Conservation (phyloP, 2,113 vertebrate species). For the Anarhynchus alexandrinus region DNA sequence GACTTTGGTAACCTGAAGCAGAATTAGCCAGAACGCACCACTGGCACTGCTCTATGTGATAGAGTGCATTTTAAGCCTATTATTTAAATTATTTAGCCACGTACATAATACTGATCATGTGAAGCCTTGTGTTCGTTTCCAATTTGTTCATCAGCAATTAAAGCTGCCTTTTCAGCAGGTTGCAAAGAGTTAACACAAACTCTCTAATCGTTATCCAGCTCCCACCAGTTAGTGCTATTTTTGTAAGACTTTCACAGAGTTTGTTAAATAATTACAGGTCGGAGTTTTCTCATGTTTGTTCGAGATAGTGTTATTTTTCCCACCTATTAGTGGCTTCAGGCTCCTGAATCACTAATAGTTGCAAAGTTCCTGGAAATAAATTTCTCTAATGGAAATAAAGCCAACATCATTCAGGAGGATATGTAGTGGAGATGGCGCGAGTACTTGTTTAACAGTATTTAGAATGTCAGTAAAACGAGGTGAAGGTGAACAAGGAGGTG, state of each 20-base stretch:
- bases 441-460: background rate
- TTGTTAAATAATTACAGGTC: constrained; percentile 51
- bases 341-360: constrained; percentile 27
- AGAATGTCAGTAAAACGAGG: background rate
- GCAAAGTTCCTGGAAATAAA: background rate
- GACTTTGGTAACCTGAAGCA: background rate
- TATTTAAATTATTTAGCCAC: background rate
- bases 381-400: background rate
- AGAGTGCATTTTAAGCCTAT: background rate
- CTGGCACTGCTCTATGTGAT: background rate
- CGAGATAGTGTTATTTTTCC: constrained; percentile 50
- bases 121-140: background rate
- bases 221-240: background rate
- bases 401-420: background rate
- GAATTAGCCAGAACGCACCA: background rate
- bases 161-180: background rate
- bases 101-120: background rate
- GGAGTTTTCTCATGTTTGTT: constrained; percentile 55
- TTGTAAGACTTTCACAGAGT: background rate
- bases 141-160: background rate
- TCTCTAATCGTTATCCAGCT: background rate
- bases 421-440: background rate
- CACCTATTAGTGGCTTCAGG: constrained; percentile 18
- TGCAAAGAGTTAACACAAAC: constrained; percentile 9
- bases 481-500: background rate